Evolutionary conservation across 1,140 invertebrate genomes (phyloP).

Genomic region (Halesus radiatus): DNA sequence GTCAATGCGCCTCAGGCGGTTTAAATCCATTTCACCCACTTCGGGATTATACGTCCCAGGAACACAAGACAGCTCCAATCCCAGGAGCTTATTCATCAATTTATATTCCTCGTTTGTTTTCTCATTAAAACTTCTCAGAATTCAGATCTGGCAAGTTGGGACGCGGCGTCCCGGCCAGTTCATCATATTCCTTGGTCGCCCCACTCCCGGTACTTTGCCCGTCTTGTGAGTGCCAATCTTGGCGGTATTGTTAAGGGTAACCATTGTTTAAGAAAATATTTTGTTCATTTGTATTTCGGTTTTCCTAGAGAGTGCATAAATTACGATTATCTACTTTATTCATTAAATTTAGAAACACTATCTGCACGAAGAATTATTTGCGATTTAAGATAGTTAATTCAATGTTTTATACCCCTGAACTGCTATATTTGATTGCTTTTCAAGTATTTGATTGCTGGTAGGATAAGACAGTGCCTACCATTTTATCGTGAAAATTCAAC

Average conservation of each 20-base stretch:
- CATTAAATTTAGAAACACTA: no score
- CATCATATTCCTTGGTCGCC: slow-evolving; percentile 45
- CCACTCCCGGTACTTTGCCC: background rate
- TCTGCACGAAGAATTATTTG: no score
- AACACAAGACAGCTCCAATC: slow-evolving; percentile 33
- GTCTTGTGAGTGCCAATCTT: slow-evolving; percentile 22
- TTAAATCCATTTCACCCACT: slow-evolving; percentile 23
- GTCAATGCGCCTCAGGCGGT: slow-evolving; percentile 17
- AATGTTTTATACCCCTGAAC: no score
- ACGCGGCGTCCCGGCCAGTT: background rate
- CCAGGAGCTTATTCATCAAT: slow-evolving; percentile 34
- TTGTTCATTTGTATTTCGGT: no score
- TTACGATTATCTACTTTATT: no score
- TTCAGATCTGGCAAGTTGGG: slow-evolving; percentile 41
- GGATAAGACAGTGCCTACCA: no score
- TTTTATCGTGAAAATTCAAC: no score
- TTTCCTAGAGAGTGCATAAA: no score
- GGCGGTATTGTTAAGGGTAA: background rate
- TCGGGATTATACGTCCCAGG: slow-evolving; percentile 18
- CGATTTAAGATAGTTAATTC: no score
- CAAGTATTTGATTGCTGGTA: no score
- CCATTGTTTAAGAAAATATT: background rate
- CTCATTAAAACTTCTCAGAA: slow-evolving; percentile 49
- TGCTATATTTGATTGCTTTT: no score
- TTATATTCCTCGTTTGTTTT: slow-evolving; percentile 50